Base-by-base conservation (phyloP, 2,888 invertebrate species). In the Bugula neritina region DNA sequence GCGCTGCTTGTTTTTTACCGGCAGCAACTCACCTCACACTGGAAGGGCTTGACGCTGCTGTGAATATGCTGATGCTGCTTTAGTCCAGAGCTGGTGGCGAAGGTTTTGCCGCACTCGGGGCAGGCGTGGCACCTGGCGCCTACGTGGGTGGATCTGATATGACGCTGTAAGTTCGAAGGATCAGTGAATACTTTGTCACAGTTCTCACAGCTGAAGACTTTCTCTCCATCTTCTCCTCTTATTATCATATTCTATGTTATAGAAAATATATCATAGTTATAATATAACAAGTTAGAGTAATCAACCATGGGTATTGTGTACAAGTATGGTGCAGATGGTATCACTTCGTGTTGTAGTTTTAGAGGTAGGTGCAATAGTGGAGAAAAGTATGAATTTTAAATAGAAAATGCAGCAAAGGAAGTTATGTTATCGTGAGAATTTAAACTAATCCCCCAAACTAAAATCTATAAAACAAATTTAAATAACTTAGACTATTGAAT, bases 11-110 rank as follows among this genome's bases (percentile, higher is more conserved):
- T n/a, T n/a, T n/a, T n/a, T n/a, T n/a, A n/a, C n/a, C n/a, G n/a
- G n/a, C n/a, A n/a, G n/a, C n/a, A n/a, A 23, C 70, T 34, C 17
- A 70, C 70, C 77, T 84, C 92, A 86, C 94, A 95, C 88, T 91
- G 91, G 87, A 97, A 98, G 1, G 98, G 98, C 85, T 99, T 99
- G 77, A 96, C 92, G 82, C 93, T 94, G 81, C 94, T 94, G 88
- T 99, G 98, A 80, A 99, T 99, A 87, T 99, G 98, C 43, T 95
- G 94, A 86, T 99, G 98, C 85, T 99, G 99, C 85, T 99, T 99
- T 72, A 99, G 89, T 54, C 99, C 99, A 76, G 95, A 95, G 74
- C 94, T 94, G 54, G 97, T 96, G 69, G 92, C 94, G 86, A 99
- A 99, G 74, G 96, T 96, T 88, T 99, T 99, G 76, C 97, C 97